Base-by-base conservation (phyloP, 2,113 vertebrate genomes). In the Halcyon malimbica region DNA sequence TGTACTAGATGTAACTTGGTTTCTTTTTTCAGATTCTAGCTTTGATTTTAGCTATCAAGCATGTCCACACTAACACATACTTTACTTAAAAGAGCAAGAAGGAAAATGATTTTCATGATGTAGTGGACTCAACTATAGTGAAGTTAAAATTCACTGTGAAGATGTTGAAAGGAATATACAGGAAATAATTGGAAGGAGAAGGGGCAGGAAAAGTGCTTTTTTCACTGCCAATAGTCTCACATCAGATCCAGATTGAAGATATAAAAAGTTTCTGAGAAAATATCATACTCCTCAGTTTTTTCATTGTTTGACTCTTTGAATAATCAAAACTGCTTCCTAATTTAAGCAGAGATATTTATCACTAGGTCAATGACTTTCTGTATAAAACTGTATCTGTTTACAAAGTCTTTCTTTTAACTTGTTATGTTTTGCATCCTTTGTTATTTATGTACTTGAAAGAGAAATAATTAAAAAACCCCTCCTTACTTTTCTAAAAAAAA, bases 191-290 rank as follows among this genome's bases (percentile, higher is more conserved):
- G 7, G 6, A 10, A 41, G 5, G 17, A 4, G 15, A 2, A 28
- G 10, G 5, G 8, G 9, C 0, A 4, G 8, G 13, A 13, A 75
- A n/a, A 54, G 17, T 18, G 4, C 3, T 60, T 17, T 51, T 75
- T 87, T 67, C 28, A 21, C 31, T 68, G 24, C 16, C 35, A 24
- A 8, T 46, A 69, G 25, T 57, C 37, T 87, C 21, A 35, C 26
- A 42, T 63, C 12, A 78, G 33, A 39, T 62, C 31, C 65, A 83
- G 26, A 51, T 41, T 1, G 4, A 78, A 94, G 26, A 51, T 50
- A 57, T 16, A 42, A 37, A 83, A 60, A 25, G 3, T 42, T 57
- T 44, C 39, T 74, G 17, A 83, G 33, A 78, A 73, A 87, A 39
- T 6, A 68, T 10, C 8, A 8, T 77, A 44, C 3, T 88, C 56